These are phyloP conservation scores for Ormyrus labotus DNA, from an alignment of 2,888 invertebrate genomes.

Conservation along the genomic window DNA sequence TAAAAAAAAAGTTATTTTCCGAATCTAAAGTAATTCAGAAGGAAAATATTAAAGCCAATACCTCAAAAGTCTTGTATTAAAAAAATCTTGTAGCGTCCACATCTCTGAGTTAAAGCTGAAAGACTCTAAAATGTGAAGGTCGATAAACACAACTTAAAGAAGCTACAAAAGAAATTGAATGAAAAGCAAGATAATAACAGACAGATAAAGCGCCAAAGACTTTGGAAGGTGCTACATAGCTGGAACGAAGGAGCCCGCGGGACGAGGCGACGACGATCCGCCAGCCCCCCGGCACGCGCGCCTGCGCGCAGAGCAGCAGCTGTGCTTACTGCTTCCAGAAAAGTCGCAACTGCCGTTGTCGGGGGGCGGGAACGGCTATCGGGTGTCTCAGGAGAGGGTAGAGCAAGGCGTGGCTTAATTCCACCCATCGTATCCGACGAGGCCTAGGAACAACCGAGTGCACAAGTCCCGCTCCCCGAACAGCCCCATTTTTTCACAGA, in stretches of 20 bases:
- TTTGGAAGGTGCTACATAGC: conserved; percentile 14
- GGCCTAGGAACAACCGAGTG: neutral
- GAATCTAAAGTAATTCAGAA: neutral
- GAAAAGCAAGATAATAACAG: too few relatives aligned
- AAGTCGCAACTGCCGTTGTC: conserved; percentile 68
- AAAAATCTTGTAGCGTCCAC: too few relatives aligned
- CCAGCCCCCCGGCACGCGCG: conserved; percentile 71
- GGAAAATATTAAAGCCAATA: too few relatives aligned
- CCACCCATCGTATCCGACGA: neutral
- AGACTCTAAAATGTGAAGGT: too few relatives aligned
- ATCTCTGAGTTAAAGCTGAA: too few relatives aligned
- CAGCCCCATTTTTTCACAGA: neutral
- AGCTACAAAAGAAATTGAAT: neutral
- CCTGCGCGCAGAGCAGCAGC: conserved; percentile 52
- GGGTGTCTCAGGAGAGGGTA: conserved; percentile 35
- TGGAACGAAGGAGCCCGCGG: conserved; percentile 54
- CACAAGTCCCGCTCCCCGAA: conserved; percentile 56
- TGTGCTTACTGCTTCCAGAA: conserved; percentile 65
- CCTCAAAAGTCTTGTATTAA: too few relatives aligned
- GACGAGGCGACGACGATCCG: conserved; percentile 25
- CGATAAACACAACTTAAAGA: neutral
- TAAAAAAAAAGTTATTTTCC: neutral
- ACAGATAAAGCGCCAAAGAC: neutral
- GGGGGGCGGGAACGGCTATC: conserved; percentile 70
- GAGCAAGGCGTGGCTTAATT: neutral